A percentile compares a stretch with the other conserved stretches of the same genome.
These are phyloP conservation scores for Paramormyrops kingsleyae DNA, from an alignment of 2,113 vertebrate genomes.

Conservation along the genomic window DNA sequence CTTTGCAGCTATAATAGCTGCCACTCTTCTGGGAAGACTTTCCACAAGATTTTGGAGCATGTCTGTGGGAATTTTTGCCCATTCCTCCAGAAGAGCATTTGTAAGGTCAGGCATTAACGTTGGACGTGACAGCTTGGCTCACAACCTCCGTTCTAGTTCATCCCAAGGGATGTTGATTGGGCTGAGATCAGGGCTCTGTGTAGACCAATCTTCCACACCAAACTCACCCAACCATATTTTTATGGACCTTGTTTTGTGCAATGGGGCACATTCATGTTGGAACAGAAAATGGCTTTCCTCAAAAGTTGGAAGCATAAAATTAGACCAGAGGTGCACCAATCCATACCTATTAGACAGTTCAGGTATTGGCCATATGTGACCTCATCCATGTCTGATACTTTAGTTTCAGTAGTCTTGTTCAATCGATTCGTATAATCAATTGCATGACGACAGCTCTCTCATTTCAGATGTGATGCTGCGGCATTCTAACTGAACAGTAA, in stretches of 20 bases:
- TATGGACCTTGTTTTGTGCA: not conserved
- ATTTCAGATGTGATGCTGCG: not conserved
- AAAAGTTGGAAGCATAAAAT: not conserved
- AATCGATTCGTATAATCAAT: not conserved
- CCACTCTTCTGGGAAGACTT: not conserved
- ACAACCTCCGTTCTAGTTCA: too few species aligned
- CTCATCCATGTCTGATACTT: not conserved
- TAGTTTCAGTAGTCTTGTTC: not conserved
- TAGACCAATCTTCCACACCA: too few species aligned
- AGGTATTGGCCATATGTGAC: not conserved
- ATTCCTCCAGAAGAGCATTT: too few species aligned
- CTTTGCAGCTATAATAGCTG: not conserved
- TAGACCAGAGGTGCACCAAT: not conserved
- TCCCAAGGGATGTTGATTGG: too few species aligned
- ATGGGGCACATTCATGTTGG: not conserved
- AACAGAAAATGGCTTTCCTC: not conserved
- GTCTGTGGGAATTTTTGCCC: too few species aligned
- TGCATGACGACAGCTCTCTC: not conserved
- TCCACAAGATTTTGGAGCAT: too few species aligned
- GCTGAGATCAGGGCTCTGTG: too few species aligned
- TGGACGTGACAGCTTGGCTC: too few species aligned
- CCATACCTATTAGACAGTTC: not conserved
- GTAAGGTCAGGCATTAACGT: too few species aligned
- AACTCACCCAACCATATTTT: too few species aligned
- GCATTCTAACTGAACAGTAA: not conserved